phyloP scores from a whole-genome alignment of 2,888 invertebrate species.

The Anoplius nigerrimus region DNA sequence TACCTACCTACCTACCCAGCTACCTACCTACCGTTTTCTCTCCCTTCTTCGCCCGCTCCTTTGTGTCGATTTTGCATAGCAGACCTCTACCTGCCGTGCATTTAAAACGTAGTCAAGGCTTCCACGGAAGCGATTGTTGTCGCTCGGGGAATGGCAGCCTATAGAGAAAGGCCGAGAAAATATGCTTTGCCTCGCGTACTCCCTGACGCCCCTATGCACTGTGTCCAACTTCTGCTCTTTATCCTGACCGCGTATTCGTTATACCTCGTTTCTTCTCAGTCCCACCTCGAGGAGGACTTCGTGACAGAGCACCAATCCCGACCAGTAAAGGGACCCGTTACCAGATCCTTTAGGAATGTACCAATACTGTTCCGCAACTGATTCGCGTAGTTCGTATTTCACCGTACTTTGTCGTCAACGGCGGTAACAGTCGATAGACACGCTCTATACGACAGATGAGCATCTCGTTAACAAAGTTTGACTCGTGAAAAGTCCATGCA shows the following conservation, averaged over 20 bases:
- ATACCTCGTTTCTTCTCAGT: not conserved
- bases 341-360: too few relatives aligned
- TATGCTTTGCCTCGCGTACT: slow-evolving; percentile 20
- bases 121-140: slow-evolving; percentile 61
- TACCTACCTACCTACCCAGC: slow-evolving; percentile 32
- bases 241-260: slow-evolving; percentile 12
- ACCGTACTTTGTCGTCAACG: too few relatives aligned
- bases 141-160: slow-evolving; percentile 40
- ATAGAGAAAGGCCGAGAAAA: slow-evolving; percentile 55
- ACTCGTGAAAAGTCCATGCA: too few relatives aligned
- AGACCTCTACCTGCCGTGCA: slow-evolving; percentile 60
- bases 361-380: too few relatives aligned
- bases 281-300: not conserved
- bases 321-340: too few relatives aligned
- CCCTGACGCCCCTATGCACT: not conserved
- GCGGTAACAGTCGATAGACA: too few relatives aligned
- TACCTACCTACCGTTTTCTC: slow-evolving; percentile 27
- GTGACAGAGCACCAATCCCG: too few relatives aligned
- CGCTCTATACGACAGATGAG: too few relatives aligned
- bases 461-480: too few relatives aligned
- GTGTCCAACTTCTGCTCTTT: slow-evolving; percentile 29
- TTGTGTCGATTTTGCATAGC: slow-evolving; percentile 63
- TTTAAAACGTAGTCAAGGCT: slow-evolving; percentile 62
- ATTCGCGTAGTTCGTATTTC: too few relatives aligned
- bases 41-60: slow-evolving; percentile 43